Evolutionary conservation across 2,888 invertebrate genomes (phyloP).

Genomic region (Thera britannica): DNA sequence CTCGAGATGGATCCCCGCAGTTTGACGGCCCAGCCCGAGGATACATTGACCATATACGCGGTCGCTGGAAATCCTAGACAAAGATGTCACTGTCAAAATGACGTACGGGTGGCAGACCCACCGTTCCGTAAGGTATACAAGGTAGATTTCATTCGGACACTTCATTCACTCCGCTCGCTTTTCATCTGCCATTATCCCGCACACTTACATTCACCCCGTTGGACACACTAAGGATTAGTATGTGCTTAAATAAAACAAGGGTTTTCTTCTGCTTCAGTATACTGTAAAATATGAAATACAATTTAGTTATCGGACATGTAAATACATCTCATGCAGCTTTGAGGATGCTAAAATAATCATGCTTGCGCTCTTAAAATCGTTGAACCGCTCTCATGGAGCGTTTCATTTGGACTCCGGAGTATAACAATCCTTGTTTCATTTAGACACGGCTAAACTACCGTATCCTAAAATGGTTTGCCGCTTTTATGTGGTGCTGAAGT

Average conservation of each 20-base stretch:
- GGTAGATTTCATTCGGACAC: conserved; percentile 59
- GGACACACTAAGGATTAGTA: neutral
- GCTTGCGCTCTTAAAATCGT: neutral
- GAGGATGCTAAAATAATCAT: neutral
- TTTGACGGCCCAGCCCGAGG: conserved; percentile 96
- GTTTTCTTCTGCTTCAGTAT: neutral
- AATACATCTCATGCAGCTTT: neutral
- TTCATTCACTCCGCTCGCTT: conserved; percentile 35
- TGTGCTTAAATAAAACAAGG: conserved; percentile 1
- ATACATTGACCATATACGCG: conserved; percentile 89
- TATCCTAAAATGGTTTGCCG: conserved; percentile 10
- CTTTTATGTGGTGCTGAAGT: conserved; percentile 12
- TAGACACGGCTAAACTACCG: conserved; percentile 8
- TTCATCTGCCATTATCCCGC: conserved; percentile 24
- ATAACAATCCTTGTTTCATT: conserved; percentile 17
- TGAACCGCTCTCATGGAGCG: too few species aligned
- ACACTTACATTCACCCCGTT: conserved; percentile 33
- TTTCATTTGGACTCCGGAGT: neutral
- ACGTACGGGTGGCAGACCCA: conserved; percentile 59
- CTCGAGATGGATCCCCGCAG: conserved; percentile 97
- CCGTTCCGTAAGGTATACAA: conserved; percentile 80
- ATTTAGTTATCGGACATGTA: too few species aligned
- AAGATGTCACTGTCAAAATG: conserved; percentile 66
- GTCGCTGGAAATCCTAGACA: conserved; percentile 70
- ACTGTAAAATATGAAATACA: too few species aligned